A percentile compares a stretch with the other conserved stretches of the same genome.
Evolutionary conservation across 2,888 invertebrate species (phyloP).

Genomic region (Serrognathus titanus): DNA sequence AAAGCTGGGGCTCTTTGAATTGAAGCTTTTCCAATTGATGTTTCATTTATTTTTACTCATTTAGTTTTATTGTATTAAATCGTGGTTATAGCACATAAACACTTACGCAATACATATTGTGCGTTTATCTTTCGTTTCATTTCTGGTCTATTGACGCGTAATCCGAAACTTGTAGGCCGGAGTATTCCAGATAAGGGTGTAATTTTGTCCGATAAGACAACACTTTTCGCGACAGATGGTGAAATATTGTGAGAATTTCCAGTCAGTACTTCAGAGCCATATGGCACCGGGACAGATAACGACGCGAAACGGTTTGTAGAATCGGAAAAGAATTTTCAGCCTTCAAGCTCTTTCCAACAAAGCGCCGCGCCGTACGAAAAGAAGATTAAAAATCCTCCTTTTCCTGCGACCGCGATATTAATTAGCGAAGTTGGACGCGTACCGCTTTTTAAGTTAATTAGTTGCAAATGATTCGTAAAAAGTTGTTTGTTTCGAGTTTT

Average conservation of each 20-base stretch:
- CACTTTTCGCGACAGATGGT: conserved; percentile 44
- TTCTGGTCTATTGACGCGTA: conserved; percentile 10
- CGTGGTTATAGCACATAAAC: no score
- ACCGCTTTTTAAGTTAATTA: conserved; percentile 24
- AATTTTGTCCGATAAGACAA: conserved; percentile 41
- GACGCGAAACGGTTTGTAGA: neutral
- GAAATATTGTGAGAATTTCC: conserved; percentile 46
- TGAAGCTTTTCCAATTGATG: no score
- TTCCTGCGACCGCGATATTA: neutral
- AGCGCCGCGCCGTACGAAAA: neutral
- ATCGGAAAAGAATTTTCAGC: neutral
- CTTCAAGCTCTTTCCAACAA: no score
- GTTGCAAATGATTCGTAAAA: conserved; percentile 19
- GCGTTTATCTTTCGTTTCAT: neutral
- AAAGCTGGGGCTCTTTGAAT: no score
- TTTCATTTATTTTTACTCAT: no score
- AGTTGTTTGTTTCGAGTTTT: conserved; percentile 11
- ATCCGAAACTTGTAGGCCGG: conserved; percentile 27
- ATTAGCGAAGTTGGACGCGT: neutral
- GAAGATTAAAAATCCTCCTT: neutral
- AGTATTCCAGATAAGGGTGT: conserved; percentile 29
- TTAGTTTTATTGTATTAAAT: no score
- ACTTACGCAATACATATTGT: no score
- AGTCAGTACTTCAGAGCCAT: conserved; percentile 42
- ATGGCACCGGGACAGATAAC: conserved; percentile 35